A percentile compares a stretch with the other conserved stretches of the same genome.
phyloP scores from a whole-genome alignment of 2,113 vertebrate genomes.

The Cyprinus carpio region DNA sequence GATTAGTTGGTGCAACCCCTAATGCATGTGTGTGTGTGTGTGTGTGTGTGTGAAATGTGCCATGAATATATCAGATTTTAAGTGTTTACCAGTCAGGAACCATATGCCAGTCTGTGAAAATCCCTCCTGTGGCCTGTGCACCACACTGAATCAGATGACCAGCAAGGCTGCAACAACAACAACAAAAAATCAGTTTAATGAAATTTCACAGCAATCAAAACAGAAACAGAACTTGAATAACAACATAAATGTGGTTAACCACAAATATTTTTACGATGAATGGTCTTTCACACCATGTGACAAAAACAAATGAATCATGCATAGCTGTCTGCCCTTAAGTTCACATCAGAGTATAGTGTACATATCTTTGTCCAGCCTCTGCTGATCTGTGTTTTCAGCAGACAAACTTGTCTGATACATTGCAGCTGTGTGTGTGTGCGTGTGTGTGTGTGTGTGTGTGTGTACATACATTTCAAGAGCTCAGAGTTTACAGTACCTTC shows the following conservation, averaged over 20 bases:
- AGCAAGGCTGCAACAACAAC: constrained; percentile 77
- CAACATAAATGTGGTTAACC: constrained; percentile 7
- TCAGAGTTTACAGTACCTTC: constrained; percentile 76
- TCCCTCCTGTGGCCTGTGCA: constrained; percentile 84
- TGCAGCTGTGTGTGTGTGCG: background rate
- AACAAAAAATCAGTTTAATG: background rate
- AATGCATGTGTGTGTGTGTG: no score
- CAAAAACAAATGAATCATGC: constrained; percentile 7
- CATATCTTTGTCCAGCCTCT: background rate
- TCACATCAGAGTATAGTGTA: background rate
- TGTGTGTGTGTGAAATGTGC: background rate
- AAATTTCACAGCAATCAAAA: background rate
- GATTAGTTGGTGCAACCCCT: no score
- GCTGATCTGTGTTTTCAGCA: background rate
- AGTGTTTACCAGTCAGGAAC: constrained; percentile 82
- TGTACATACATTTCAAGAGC: background rate
- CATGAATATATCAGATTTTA: background rate
- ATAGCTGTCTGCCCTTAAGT: background rate
- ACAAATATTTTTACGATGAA: background rate
- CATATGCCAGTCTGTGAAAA: constrained; percentile 85
- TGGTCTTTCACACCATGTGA: background rate
- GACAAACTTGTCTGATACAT: background rate
- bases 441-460: background rate
- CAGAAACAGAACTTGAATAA: background rate
- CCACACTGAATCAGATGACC: constrained; percentile 88